phyloP scores from a whole-genome alignment of 1,140 invertebrate species.

The Drosophila eugracilis region DNA sequence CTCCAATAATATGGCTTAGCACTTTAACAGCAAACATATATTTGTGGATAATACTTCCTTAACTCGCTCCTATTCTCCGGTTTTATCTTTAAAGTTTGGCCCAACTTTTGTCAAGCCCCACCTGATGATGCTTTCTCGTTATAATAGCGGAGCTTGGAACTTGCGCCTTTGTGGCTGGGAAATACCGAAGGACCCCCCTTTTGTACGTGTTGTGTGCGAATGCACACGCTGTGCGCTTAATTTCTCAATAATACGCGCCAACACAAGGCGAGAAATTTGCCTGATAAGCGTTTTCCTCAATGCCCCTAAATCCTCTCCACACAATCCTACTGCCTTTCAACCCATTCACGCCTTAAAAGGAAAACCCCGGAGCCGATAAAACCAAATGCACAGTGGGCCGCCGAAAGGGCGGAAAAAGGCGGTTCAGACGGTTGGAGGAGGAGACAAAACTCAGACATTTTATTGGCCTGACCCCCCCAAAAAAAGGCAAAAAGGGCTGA shows the following conservation, averaged over 20 bases:
- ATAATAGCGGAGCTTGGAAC: conserved; percentile 22
- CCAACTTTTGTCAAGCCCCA: conserved; percentile 32
- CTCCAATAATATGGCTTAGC: not conserved
- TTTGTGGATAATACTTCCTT: conserved; percentile 27
- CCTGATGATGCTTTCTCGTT: conserved; percentile 19
- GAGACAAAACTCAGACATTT: conserved; percentile 63
- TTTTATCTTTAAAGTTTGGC: conserved; percentile 74
- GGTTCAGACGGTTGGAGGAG: not conserved
- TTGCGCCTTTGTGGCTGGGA: conserved; percentile 26
- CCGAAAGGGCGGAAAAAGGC: not conserved
- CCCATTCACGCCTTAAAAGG: conserved; percentile 12
- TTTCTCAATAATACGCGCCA: conserved; percentile 72
- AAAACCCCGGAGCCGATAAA: conserved; percentile 43
- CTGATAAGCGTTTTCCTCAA: conserved; percentile 64
- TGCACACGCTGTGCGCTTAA: conserved; percentile 67
- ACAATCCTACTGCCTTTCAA: not conserved
- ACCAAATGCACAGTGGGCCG: conserved; percentile 24
- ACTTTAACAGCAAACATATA: conserved; percentile 2
- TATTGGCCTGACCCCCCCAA: conserved; percentile 61
- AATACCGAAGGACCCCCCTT: conserved; percentile 12
- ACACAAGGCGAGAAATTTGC: conserved; percentile 63
- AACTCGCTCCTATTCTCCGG: conserved; percentile 22
- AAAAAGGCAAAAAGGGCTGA: conserved; percentile 30
- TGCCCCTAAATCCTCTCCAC: conserved; percentile 1
- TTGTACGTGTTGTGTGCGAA: conserved; percentile 44